phyloP scores from a whole-genome alignment of 2,888 invertebrate species.

The Macrosoma leucophasiata region DNA sequence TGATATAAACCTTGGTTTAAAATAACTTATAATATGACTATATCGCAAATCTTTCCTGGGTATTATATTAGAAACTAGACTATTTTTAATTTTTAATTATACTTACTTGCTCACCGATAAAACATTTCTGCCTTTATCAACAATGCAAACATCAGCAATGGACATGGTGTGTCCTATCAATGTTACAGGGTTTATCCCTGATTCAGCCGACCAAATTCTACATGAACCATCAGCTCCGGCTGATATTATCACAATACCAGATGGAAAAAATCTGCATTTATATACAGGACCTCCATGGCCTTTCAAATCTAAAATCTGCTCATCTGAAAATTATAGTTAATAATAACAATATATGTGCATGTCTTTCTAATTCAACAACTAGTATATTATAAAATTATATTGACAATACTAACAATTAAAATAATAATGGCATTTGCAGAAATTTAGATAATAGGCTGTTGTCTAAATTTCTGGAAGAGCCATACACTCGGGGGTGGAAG shows the following conservation, averaged over 20 bases:
- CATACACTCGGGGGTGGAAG: too few species aligned
- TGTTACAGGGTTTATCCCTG: slow-evolving; percentile 79
- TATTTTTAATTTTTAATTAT: slow-evolving; percentile 1
- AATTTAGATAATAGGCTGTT: too few species aligned
- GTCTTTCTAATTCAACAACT: too few species aligned
- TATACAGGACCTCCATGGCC: slow-evolving; percentile 83
- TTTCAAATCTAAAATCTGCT: slow-evolving; percentile 61
- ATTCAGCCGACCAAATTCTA: slow-evolving; percentile 82
- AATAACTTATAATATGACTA: too few species aligned
- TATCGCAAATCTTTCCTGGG: too few species aligned
- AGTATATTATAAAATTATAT: too few species aligned
- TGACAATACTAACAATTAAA: too few species aligned
- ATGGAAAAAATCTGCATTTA: slow-evolving; percentile 81
- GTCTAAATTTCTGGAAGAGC: too few species aligned
- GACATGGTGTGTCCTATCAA: slow-evolving; percentile 80
- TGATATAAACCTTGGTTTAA: too few species aligned
- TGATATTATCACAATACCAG: slow-evolving; percentile 79
- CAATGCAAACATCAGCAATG: slow-evolving; percentile 76
- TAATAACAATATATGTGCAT: too few species aligned
- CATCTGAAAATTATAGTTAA: slow-evolving; percentile 60
- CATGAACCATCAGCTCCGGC: slow-evolving; percentile 82
- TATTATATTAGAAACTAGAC: not conserved
- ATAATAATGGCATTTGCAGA: too few species aligned
- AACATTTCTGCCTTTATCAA: slow-evolving; percentile 82
- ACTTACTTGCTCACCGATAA: slow-evolving; percentile 79